A percentile compares a stretch with the other conserved stretches of the same genome.
phyloP scores from a whole-genome alignment of 2,113 vertebrate species.

The Centropristis striata region DNA sequence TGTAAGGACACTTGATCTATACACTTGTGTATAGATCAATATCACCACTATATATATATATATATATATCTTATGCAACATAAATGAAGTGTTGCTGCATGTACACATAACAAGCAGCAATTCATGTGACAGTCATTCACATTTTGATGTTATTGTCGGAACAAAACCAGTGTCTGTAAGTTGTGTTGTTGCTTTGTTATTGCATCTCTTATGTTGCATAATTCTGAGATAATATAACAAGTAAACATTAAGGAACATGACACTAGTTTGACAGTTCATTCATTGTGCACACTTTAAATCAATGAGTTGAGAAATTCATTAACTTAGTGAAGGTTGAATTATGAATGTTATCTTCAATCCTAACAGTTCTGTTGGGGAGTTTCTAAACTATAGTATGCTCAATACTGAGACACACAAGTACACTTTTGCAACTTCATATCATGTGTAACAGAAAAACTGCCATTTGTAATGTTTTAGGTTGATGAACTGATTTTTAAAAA shows the following conservation, averaged over 20 bases:
- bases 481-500: too few species aligned
- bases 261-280: neutral
- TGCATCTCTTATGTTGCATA: neutral
- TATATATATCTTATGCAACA: too few species aligned
- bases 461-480: too few species aligned
- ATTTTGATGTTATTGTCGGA: neutral
- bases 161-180: neutral
- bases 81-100: too few species aligned
- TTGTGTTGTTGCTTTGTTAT: neutral
- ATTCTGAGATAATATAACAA: neutral
- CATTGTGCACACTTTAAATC: neutral
- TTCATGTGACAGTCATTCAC: too few species aligned
- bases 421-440: too few species aligned
- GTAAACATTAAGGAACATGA: neutral
- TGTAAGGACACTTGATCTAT: neutral
- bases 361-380: too few species aligned
- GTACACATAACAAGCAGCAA: too few species aligned
- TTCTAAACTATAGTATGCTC: too few species aligned
- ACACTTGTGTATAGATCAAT: neutral
- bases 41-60: too few species aligned
- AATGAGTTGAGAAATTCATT: neutral
- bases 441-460: too few species aligned
- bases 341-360: constrained; percentile 5
- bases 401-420: too few species aligned
- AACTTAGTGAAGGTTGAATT: neutral